phyloP scores from a whole-genome alignment of 1,140 invertebrate genomes.

The Micrasema longulum region DNA sequence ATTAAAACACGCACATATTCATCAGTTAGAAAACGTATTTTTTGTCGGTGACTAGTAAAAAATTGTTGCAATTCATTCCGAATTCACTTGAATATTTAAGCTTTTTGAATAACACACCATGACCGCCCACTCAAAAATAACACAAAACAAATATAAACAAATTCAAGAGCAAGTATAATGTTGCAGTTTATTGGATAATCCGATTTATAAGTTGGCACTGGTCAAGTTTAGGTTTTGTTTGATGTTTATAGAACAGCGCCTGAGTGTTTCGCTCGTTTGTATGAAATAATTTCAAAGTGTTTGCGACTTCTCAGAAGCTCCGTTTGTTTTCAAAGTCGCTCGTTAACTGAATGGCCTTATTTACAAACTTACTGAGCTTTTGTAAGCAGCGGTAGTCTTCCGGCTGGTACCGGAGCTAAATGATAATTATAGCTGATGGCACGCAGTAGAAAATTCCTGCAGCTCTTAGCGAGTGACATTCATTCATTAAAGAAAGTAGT shows the following conservation, averaged over 20 bases:
- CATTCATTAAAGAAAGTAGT: no score
- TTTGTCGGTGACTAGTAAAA: no score
- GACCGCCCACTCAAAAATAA: constrained; percentile 10
- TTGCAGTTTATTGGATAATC: not conserved
- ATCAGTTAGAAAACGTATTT: no score
- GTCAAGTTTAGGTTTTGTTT: constrained; percentile 1
- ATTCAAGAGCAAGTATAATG: not conserved
- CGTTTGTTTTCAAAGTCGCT: constrained; percentile 31
- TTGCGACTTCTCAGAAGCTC: not conserved
- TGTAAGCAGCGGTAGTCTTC: constrained; percentile 10
- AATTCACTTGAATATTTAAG: no score
- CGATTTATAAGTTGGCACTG: constrained; percentile 1
- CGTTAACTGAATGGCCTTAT: constrained; percentile 28
- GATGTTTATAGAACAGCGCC: constrained; percentile 11
- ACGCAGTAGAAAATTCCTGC: not conserved
- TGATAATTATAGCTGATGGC: constrained; percentile 16
- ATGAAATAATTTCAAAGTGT: constrained; percentile 29
- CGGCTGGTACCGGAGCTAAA: constrained; percentile 11
- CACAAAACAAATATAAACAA: constrained; percentile 1
- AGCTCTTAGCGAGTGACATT: not conserved
- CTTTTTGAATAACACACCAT: no score
- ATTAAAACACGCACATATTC: no score
- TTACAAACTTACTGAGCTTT: constrained; percentile 20
- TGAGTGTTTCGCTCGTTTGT: not conserved
- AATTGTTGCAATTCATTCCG: no score